These are phyloP conservation scores for Clavelina lepadiformis DNA, from an alignment of 23 tunicate genomes.

Conservation along the genomic window DNA sequence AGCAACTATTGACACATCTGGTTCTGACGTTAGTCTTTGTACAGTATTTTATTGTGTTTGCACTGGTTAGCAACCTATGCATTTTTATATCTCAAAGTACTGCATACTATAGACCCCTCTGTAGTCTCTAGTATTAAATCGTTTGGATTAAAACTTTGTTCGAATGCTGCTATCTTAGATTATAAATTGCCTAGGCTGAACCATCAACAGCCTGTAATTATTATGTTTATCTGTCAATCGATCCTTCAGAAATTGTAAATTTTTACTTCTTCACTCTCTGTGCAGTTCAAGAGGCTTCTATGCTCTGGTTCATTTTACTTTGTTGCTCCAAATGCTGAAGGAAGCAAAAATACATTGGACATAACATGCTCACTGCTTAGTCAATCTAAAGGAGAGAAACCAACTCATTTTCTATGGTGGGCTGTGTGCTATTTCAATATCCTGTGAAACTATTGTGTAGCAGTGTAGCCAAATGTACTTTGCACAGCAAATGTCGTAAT, in stretches of 20 bases:
- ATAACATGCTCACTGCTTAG: conserved; percentile 48
- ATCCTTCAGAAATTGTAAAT: no score
- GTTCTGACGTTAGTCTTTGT: neutral
- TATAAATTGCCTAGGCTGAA: neutral
- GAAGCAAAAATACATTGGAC: conserved; percentile 6
- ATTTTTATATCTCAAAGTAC: no score
- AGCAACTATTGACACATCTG: conserved; percentile 40
- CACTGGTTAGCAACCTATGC: no score
- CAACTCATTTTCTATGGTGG: conserved; percentile 33
- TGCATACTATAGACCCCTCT: no score
- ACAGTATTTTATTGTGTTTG: no score
- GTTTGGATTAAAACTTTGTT: no score
- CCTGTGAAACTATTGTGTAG: neutral
- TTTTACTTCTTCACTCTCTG: no score
- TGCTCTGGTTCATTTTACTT: conserved; percentile 78
- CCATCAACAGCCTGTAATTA: neutral
- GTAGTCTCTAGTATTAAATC: no score
- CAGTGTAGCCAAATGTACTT: neutral
- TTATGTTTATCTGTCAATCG: neutral
- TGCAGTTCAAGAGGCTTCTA: conserved; percentile 60
- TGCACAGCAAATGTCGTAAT: neutral
- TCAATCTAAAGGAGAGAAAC: conserved; percentile 5
- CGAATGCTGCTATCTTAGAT: neutral
- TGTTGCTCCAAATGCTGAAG: conserved; percentile 4
- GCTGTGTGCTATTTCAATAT: neutral